phyloP scores from a whole-genome alignment of 1,140 invertebrate genomes.

The Heliconius eleuchia region DNA sequence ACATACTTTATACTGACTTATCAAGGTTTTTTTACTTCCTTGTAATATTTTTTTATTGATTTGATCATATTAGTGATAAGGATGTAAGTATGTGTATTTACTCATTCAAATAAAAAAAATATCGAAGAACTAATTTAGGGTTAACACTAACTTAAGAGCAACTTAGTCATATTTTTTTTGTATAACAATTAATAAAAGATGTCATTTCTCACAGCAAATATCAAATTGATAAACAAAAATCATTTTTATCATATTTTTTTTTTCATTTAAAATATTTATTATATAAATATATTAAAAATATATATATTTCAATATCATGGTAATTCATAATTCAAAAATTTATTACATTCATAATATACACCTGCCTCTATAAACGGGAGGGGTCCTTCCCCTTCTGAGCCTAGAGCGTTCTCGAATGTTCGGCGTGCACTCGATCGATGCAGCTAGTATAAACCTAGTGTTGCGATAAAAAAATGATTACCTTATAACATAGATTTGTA shows the following conservation, averaged over 20 bases:
- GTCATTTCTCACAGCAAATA: no score
- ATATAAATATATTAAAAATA: no score
- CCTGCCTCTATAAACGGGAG: neutral
- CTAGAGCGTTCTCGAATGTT: constrained; percentile 15
- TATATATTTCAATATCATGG: no score
- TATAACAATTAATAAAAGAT: no score
- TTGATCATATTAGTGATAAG: neutral
- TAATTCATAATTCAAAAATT: no score
- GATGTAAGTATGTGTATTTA: neutral
- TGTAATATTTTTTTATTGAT: neutral
- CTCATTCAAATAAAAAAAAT: neutral
- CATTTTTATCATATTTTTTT: no score
- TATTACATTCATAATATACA: neutral
- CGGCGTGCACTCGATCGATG: constrained; percentile 14
- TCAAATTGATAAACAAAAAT: no score
- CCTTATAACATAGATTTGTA: neutral
- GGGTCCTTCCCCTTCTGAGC: neutral
- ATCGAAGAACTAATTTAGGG: neutral
- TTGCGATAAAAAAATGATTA: neutral
- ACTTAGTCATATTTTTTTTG: no score
- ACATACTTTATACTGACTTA: neutral
- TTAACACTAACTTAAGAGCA: neutral
- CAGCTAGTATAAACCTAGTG: neutral
- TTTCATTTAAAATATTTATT: no score
- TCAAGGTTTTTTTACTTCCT: constrained; percentile 1